phyloP scores from a whole-genome alignment of 2,888 invertebrate species.

The Chydorus sphaericus region DNA sequence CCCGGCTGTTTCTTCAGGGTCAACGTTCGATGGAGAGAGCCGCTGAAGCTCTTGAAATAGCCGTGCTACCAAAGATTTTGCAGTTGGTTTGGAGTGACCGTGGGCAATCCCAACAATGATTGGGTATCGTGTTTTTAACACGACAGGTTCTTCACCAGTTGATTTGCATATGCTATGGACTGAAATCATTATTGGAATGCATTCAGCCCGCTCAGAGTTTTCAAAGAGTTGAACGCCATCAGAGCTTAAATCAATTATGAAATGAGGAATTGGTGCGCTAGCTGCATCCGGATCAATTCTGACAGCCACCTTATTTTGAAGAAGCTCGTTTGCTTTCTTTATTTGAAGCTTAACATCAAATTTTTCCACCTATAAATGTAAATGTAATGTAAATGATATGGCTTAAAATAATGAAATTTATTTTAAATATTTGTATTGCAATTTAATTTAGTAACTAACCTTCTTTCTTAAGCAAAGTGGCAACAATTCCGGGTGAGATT shows the following conservation, averaged over 20 bases:
- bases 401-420: no score
- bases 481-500: not conserved
- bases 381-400: no score
- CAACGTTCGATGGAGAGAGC: not conserved
- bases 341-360: no score
- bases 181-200: not conserved
- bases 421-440: no score
- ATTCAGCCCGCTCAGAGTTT: not conserved
- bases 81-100: not conserved
- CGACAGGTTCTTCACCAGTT: not conserved
- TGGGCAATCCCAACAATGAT: not conserved
- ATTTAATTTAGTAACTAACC: no score
- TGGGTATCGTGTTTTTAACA: not conserved
- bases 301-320: no score
- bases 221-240: constrained; percentile 1
- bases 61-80: no score
- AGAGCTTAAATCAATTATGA: not conserved
- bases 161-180: not conserved
- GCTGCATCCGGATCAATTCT: no score
- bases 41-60: not conserved
- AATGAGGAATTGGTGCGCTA: no score
- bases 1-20: not conserved
- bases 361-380: no score
- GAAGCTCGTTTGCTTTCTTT: no score
- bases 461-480: not conserved